Base-by-base conservation (phyloP, 2,797 vertebrate genomes). In the Enteromius radiatus region DNA sequence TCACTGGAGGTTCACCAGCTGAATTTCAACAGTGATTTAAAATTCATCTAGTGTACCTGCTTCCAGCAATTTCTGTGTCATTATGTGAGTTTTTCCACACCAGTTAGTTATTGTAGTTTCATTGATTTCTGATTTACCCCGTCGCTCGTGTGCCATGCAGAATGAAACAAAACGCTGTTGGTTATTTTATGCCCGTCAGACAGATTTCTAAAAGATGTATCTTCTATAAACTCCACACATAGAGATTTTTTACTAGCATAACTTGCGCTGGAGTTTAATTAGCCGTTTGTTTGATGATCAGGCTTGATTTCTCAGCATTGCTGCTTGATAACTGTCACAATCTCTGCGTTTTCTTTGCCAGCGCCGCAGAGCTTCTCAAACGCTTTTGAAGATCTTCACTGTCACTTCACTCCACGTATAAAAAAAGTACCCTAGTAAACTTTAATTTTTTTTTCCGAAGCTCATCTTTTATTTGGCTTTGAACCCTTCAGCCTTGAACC, bases 401-500 rank as follows among this genome's bases (percentile, higher is more conserved):
- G 26, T 47, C 52, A 70, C 19, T 4, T 61, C 2, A 47, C 49
- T 17, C 19, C 15, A 3, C 5, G 15, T 69, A 68, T 17, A 15
- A 64, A 28, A 15, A 64, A 28, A 4, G 17, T 45, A 63, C 5
- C 0, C 6, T 15, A 8, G 3, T 45, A 43, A 21, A 26, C 64
- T 28, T 52, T 28, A n/a, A n/a, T 5, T 33, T n/a, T 54, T 43
- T 43, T 43, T 43, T 41, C 0, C 9, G 21, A 23, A 43, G 59
- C 15, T n/a, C 12, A 6, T 54, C 63, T 84, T 73, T 64, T 64
- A 63, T 78, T 49, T 1, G 3, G 28, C n/a, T 69, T 68, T 21
- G 54, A 64, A 79, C 33, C n/a, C 36, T 67, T 64, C 59, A 59
- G 12, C 23, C 59, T 33, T 75, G 83, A 74, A 45, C 26, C 28